Evolutionary conservation across 2,888 invertebrate species (phyloP).

Genomic region (Eutolmus rufibarbis): DNA sequence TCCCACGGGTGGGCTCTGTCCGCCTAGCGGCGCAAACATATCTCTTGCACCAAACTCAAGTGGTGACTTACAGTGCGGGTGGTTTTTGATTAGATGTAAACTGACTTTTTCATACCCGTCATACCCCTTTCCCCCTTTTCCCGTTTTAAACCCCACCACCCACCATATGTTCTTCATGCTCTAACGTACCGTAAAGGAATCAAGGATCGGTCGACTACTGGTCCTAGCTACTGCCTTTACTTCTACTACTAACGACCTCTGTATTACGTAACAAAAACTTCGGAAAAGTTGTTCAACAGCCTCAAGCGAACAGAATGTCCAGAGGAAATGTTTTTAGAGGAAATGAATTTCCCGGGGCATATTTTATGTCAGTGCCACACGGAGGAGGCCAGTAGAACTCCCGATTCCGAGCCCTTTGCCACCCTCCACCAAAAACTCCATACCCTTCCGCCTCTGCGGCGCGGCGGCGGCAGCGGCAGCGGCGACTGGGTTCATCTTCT

Average conservation of each 20-base stretch:
- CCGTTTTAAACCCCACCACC: background rate
- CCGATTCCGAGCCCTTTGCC: background rate
- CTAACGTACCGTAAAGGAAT: background rate
- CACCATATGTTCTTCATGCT: background rate
- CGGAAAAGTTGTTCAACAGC: conserved; percentile 43
- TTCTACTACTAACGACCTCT: background rate
- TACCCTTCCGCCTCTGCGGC: background rate
- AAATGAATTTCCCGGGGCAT: conserved; percentile 44
- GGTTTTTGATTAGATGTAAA: conserved; percentile 31
- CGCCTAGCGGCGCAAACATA: background rate
- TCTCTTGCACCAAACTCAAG: background rate
- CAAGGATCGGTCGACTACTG: background rate
- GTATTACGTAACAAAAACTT: conserved; percentile 35
- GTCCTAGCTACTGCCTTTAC: background rate
- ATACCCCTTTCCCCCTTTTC: background rate
- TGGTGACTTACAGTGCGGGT: conserved; percentile 21
- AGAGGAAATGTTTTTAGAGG: conserved; percentile 44
- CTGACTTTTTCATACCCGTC: background rate
- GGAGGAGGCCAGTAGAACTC: background rate
- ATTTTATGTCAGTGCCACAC: conserved; percentile 41
- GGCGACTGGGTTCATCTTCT: background rate
- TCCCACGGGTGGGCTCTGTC: background rate
- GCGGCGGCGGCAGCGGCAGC: background rate
- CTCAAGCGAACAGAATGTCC: conserved; percentile 36
- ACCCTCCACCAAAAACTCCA: background rate